phyloP scores from a whole-genome alignment of 2,113 vertebrate species.

The Axis porcinus region DNA sequence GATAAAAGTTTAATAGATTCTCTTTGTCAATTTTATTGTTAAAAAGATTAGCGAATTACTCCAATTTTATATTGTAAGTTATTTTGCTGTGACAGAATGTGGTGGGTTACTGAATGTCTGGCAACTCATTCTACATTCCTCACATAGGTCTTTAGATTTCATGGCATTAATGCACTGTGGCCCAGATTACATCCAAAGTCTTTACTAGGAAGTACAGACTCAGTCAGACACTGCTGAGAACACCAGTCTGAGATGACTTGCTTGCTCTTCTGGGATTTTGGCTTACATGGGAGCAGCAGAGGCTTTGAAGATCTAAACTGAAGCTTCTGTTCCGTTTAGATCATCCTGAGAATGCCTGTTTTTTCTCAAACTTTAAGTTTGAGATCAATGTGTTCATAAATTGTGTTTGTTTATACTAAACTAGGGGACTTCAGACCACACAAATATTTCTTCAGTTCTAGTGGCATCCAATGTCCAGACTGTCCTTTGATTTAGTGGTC shows the following conservation, averaged over 20 bases:
- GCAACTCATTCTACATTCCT: neutral
- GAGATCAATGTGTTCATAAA: neutral
- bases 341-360: neutral
- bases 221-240: neutral
- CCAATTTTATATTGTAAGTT: neutral
- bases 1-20: neutral
- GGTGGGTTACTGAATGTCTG: neutral
- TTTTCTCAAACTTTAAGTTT: constrained; percentile 1
- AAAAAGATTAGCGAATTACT: neutral
- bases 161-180: neutral
- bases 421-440: neutral
- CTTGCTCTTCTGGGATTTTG: neutral
- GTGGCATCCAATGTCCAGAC: neutral
- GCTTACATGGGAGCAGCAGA: neutral
- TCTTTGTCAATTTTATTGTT: neutral
- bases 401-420: neutral
- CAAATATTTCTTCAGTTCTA: neutral
- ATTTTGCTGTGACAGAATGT: neutral
- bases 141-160: neutral
- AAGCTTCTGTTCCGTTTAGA: neutral
- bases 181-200: neutral
- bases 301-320: neutral
- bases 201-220: neutral
- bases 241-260: neutral
- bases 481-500: neutral